Evolutionary conservation across 2,888 invertebrate genomes (phyloP).

Genomic region (Sialis lutaria): DNA sequence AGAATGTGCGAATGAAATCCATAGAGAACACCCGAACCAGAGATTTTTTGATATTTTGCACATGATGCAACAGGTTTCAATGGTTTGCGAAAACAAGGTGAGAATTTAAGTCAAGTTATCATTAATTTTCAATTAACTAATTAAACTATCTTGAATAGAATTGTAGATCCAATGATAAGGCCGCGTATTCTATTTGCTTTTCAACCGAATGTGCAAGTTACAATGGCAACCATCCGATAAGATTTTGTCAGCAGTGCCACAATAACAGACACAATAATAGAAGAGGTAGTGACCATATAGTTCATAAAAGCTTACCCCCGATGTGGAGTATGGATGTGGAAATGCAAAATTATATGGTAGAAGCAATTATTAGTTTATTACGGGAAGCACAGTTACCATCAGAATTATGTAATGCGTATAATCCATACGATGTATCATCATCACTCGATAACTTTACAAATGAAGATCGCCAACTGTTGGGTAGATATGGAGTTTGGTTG

Average conservation of each 20-base stretch:
- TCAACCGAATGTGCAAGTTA: constrained; percentile 92
- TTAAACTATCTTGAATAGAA: constrained; percentile 38
- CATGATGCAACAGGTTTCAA: constrained; percentile 87
- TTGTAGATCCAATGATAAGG: constrained; percentile 79
- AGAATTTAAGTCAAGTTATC: neutral
- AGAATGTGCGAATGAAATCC: constrained; percentile 87
- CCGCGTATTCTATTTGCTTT: constrained; percentile 91
- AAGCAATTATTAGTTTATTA: constrained; percentile 79
- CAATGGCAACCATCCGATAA: constrained; percentile 90
- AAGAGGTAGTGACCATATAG: constrained; percentile 78
- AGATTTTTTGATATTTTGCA: constrained; percentile 75
- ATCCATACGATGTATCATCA: constrained; percentile 21
- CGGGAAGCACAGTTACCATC: constrained; percentile 80
- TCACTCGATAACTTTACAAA: constrained; percentile 48
- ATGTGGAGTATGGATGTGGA: constrained; percentile 83
- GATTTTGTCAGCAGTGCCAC: constrained; percentile 82
- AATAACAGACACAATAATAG: constrained; percentile 75
- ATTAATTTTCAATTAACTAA: too few species aligned
- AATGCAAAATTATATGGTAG: constrained; percentile 84
- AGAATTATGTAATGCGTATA: constrained; percentile 28
- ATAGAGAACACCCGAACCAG: constrained; percentile 71
- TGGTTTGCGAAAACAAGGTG: constrained; percentile 91
- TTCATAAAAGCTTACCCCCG: constrained; percentile 69
- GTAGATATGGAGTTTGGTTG: constrained; percentile 94
- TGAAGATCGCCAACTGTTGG: constrained; percentile 78